Conservation (phyloP, 2,888 invertebrate species). For the Zhuqinia jingwanae region DNA sequence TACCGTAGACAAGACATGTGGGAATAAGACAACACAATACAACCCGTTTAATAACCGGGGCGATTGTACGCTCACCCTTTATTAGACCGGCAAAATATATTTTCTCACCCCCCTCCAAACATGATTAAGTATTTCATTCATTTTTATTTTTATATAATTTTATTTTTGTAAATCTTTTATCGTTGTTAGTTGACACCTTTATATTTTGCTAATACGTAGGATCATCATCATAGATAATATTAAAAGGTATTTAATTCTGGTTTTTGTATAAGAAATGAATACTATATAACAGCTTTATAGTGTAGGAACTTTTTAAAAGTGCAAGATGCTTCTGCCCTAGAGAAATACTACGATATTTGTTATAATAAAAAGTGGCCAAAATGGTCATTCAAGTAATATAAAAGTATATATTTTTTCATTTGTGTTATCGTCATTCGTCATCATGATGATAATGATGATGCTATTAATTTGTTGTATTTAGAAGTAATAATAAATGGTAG, state of each 20-base stretch:
- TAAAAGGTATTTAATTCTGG: too few relatives aligned
- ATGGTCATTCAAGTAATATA: slow-evolving; percentile 21
- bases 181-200: slow-evolving; percentile 22
- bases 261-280: too few relatives aligned
- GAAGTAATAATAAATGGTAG: neutral
- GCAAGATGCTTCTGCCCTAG: slow-evolving; percentile 61
- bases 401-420: too few relatives aligned
- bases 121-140: neutral
- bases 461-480: too few relatives aligned
- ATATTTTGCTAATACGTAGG: too few relatives aligned
- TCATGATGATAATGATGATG: slow-evolving; percentile 7
- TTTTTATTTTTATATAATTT: neutral
- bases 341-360: slow-evolving; percentile 57
- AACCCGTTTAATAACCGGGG: slow-evolving; percentile 74
- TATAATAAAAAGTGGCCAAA: slow-evolving; percentile 21
- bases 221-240: too few relatives aligned
- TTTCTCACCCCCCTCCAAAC: neutral
- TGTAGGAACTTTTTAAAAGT: too few relatives aligned
- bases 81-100: slow-evolving; percentile 14
- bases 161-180: too few relatives aligned
- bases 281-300: too few relatives aligned
- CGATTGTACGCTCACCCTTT: slow-evolving; percentile 71
- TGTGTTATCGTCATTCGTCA: too few relatives aligned
- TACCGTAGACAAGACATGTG: slow-evolving; percentile 77
- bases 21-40: slow-evolving; percentile 77